Evolutionary conservation across 1,140 invertebrate genomes (phyloP), one percentile per base, ranked within the genome.

Genomic region (Arctopsyche grandis): DNA sequence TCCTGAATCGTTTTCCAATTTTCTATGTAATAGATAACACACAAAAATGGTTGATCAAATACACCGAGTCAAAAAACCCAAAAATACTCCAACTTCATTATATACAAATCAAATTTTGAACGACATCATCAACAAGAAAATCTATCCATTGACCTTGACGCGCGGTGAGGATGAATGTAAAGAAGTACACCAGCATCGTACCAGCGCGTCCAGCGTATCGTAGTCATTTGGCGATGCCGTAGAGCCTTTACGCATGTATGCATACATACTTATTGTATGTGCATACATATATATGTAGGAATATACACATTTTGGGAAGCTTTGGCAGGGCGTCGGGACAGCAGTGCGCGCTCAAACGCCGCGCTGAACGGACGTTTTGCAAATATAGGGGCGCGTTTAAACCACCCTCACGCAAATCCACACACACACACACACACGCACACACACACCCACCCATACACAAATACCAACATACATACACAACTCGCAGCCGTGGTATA

Each of bases 271-370:
- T 52, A 52, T 16, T 43, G 10, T 71, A 71, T 71, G 10, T 71
- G 7, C 43, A 71, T 71, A 46, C 10, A 71, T 71, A 43, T 38
- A 21, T 46, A 16, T 24, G 10, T 71, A 9, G 3, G 43, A 1
- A 24, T 71, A 24, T 43, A 12, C 21, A 24, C 60, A 66, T 66
- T 66, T 52, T 52, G 10, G 48, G 48, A 52, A 16, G 12, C 3
- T 52, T 52, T 52, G 10, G 16, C 12, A 16, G 24, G 29, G 52
- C 22, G 48, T 16, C 21, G 74, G 16, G 16, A 76, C 74, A 29
- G 74, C 74, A 66, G 74, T 66, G 74, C 74, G 74, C 74, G 74
- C 26, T 24, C 52, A 46, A 46, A 60, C 52, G 44, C 74, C 74
- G 48, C 74, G 48, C 52, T 10, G 56, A 19, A 21, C 74, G 52